Evolutionary conservation across 2,113 vertebrate species (phyloP), one percentile per base, ranked within the genome.

Genomic region (Nerophis ophidion): DNA sequence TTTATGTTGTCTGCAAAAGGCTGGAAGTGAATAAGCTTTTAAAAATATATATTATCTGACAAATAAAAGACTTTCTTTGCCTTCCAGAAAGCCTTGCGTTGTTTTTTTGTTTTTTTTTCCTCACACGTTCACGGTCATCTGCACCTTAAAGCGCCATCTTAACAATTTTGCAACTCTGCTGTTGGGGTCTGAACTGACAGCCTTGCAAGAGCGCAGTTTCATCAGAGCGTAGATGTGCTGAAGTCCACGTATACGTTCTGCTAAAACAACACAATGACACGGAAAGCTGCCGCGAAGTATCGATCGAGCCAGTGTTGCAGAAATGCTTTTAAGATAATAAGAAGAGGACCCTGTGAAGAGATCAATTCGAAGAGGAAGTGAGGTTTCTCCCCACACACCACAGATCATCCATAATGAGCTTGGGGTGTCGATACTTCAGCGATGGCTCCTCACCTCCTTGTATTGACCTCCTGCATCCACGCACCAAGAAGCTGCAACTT

Each of bases 311-410:
- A 70, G 78, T 85, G 87, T 81, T 86, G 85, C 76, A 74, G 79
- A 79, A 74, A 87, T 83, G 82, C 84, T 88, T 87, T 87, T 87
- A 85, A 87, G 85, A 86, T 87, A 88, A 87, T 87, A 87, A 83
- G 82, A 71, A 79, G 76, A 80, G 69, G 77, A 80, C 66, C 79
- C 79, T 81, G 83, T 75, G 74, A 83, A 63, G 60, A 72, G 81
- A 88, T 88, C 84, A 79, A 88, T 88, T 82, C 7, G 40, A 45
- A 74, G 65, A 64, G 81, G 78, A 85, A 80, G 83, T 74, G 68
- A 74, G 78, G 72, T 82, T 84, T 86, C 81, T 85, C 65, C 66
- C 63, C 54, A 60, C 79, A 77, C 81, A 81, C 79, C 81, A 80
- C 85, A 83, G 78, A 86, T 86, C 82, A 83, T 80, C 75, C 65